Conservation (phyloP, 2,113 vertebrate genomes). For the Xenopus tropicalis region UCB_Xtro_10.0 CM004443.2:210123501-210124000, state of each 20-base stretch:
- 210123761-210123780: neutral
- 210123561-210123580: neutral
- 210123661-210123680: constrained; percentile 24
- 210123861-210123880: constrained; percentile 4
- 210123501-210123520: no score
- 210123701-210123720: constrained; percentile 15
- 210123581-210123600: constrained; percentile 7
- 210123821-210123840: constrained; percentile 33
- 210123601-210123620: neutral
- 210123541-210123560: no score
- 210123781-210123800: constrained; percentile 17
- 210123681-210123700: neutral
- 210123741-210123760: constrained; percentile 11
- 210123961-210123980: no score
- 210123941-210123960: neutral
- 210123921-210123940: neutral
- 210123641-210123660: constrained; percentile 21
- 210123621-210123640: constrained; percentile 2
- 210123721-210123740: constrained; percentile 17
- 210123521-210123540: no score
- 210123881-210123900: constrained; percentile 1
- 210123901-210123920: neutral
- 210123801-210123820: neutral
- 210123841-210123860: neutral
- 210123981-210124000: no score